phyloP scores from a whole-genome alignment of 2,113 vertebrate genomes.

The Tretioscincus oriximinensis region DNA sequence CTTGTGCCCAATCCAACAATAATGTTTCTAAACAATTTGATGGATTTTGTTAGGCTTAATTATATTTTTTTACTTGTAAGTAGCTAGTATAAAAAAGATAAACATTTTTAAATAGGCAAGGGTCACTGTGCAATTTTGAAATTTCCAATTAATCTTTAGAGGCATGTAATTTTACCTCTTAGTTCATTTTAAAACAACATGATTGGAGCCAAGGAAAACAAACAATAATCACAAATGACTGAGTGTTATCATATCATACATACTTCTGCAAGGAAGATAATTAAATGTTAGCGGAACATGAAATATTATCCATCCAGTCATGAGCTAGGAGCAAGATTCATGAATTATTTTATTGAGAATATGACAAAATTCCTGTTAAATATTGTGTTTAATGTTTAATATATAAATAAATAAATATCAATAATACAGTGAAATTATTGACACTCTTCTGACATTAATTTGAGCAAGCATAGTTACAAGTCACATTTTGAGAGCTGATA shows the following conservation, averaged over 20 bases:
- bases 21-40: neutral
- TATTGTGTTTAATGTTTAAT: neutral
- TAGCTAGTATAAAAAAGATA: neutral
- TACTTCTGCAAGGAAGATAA: conserved; percentile 7
- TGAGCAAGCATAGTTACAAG: neutral
- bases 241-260: neutral
- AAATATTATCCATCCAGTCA: neutral
- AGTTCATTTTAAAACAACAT: conserved; percentile 17
- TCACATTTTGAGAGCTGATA: neutral
- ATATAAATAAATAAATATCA: neutral
- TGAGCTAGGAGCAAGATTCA: too few species aligned
- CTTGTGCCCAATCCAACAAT: neutral
- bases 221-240: conserved; percentile 5
- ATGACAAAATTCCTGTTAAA: conserved; percentile 2
- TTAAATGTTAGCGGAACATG: conserved; percentile 22
- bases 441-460: neutral
- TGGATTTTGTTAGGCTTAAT: neutral
- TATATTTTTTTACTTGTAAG: conserved; percentile 10
- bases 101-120: neutral
- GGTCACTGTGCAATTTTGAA: conserved; percentile 14
- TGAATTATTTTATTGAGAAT: neutral
- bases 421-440: neutral
- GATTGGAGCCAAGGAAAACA: conserved; percentile 18
- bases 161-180: conserved; percentile 12
- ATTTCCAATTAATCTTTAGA: neutral